phyloP scores from a whole-genome alignment of 1,140 invertebrate species.

The Papilio dardanus region DNA sequence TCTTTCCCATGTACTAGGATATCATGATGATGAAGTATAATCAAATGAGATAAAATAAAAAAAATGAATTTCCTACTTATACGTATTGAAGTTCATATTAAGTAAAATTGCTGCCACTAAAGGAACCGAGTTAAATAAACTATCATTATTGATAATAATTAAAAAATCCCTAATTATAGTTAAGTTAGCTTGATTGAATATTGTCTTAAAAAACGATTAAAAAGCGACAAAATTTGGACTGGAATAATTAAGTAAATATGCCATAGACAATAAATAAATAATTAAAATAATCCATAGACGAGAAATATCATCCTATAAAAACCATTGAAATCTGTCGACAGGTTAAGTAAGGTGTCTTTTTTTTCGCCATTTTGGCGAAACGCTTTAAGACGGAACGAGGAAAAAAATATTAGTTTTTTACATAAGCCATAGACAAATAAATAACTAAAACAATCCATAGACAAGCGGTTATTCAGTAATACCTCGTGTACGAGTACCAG shows the following conservation, averaged over 20 bases:
- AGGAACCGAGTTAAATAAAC: neutral
- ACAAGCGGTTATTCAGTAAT: neutral
- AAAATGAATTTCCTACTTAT: neutral
- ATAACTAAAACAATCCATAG: conserved; percentile 4
- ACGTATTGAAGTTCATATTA: neutral
- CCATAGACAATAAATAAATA: conserved; percentile 7
- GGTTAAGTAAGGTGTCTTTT: too few relatives aligned
- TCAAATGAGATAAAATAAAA: too few relatives aligned
- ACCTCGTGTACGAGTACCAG: conserved; percentile 25
- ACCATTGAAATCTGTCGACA: too few relatives aligned
- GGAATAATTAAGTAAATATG: neutral
- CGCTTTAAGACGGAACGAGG: too few relatives aligned
- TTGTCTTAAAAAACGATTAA: too few relatives aligned
- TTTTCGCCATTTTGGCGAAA: too few relatives aligned
- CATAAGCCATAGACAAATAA: neutral
- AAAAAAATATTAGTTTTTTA: too few relatives aligned
- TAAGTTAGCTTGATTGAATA: too few relatives aligned
- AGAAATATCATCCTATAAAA: too few relatives aligned
- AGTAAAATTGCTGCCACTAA: neutral
- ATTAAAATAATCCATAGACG: conserved; percentile 1
- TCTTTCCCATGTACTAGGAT: neutral
- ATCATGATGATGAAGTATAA: too few relatives aligned
- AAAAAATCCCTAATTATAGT: neutral
- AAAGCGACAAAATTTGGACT: neutral
- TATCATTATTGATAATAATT: neutral